Evolutionary conservation across 92 coral and sea anemone genomes (phyloP).

Genomic region (Porites cylindrica): DNA sequence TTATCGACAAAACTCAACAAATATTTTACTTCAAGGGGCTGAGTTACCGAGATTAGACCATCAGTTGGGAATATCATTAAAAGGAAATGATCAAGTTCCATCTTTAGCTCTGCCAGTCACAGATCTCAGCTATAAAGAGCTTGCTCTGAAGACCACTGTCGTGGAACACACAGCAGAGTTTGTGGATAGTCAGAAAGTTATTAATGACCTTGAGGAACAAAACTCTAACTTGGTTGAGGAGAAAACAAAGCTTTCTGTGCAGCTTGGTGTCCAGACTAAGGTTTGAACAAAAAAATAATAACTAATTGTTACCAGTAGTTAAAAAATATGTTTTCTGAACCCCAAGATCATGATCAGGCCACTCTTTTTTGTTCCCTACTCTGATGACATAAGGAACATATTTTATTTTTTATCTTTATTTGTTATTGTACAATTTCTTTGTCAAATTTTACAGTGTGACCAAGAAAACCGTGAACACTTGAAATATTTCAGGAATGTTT

Average conservation of each 20-base stretch:
- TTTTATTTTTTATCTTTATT: too few species aligned
- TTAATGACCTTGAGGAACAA: constrained; percentile 80
- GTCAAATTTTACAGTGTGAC: too few species aligned
- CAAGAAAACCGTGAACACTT: too few species aligned
- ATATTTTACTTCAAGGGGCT: constrained; percentile 35
- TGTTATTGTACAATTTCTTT: too few species aligned
- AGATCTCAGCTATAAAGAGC: constrained; percentile 26
- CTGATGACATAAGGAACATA: too few species aligned
- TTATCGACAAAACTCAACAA: constrained; percentile 24
- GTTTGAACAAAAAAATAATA: constrained; percentile 28
- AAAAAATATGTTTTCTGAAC: too few species aligned
- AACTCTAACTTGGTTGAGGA: constrained; percentile 89
- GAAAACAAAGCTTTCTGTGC: constrained; percentile 85
- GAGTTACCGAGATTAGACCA: constrained; percentile 24
- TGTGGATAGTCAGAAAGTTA: constrained; percentile 69
- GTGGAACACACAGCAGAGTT: constrained; percentile 77
- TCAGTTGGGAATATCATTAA: constrained; percentile 3
- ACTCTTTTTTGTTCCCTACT: too few species aligned
- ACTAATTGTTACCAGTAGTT: too few species aligned
- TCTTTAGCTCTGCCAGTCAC: constrained; percentile 20
- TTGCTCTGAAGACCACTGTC: constrained; percentile 37
- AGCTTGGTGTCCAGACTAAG: constrained; percentile 89
- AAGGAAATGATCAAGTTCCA: constrained; percentile 2
- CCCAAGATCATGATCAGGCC: too few species aligned
- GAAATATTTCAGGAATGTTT: too few species aligned